phyloP scores from a whole-genome alignment of 1,140 invertebrate species.

The Tachypleus tridentatus region DNA sequence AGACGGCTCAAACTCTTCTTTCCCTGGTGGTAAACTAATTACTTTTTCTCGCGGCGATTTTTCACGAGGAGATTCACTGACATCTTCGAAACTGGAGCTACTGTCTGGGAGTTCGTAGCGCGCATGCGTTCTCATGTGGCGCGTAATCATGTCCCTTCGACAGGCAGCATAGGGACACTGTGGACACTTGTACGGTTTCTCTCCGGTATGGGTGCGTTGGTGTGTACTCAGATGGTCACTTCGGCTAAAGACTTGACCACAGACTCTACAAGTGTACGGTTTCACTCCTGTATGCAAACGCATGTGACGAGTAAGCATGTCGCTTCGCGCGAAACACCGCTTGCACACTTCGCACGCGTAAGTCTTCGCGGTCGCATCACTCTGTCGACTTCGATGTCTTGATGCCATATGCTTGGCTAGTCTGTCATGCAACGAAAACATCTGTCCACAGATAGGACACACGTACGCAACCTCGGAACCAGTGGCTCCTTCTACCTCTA shows the following conservation, averaged over 20 bases:
- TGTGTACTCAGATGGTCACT: slow-evolving; percentile 93
- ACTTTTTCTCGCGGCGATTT: slow-evolving; percentile 9
- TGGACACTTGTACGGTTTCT: slow-evolving; percentile 94
- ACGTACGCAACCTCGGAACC: slow-evolving; percentile 61
- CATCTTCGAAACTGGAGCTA: slow-evolving; percentile 22
- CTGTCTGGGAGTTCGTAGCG: slow-evolving; percentile 31
- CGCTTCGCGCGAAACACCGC: slow-evolving; percentile 87
- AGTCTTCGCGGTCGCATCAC: slow-evolving; percentile 49
- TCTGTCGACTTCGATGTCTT: slow-evolving; percentile 54
- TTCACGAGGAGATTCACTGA: not conserved
- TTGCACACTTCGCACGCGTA: slow-evolving; percentile 92
- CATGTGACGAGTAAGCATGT: slow-evolving; percentile 97
- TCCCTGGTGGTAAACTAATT: not conserved
- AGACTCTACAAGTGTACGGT: slow-evolving; percentile 79
- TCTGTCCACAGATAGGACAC: slow-evolving; percentile 85
- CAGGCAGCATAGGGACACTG: slow-evolving; percentile 93
- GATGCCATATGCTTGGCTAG: slow-evolving; percentile 95
- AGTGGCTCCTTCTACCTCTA: too few species aligned
- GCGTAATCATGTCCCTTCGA: slow-evolving; percentile 92
- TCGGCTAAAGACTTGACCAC: slow-evolving; percentile 74
- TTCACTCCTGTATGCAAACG: slow-evolving; percentile 82
- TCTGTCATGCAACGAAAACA: slow-evolving; percentile 87
- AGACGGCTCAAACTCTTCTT: not conserved
- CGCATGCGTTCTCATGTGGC: slow-evolving; percentile 61
- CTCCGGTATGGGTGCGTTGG: slow-evolving; percentile 89